Evolutionary conservation across 2,888 invertebrate genomes (phyloP).

Genomic region (Therioaphis trifolii): DNA sequence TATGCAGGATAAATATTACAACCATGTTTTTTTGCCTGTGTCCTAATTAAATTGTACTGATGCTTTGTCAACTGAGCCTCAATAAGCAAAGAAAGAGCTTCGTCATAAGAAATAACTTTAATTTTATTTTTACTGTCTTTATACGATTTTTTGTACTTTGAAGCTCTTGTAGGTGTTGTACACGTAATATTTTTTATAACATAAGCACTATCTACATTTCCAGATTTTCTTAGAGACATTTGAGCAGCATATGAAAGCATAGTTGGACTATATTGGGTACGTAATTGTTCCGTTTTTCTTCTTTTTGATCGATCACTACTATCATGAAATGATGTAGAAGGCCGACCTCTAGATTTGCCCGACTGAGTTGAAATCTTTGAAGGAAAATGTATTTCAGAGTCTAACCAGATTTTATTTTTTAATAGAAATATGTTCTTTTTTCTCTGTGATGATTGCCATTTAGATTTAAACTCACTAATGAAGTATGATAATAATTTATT

Average conservation of each 20-base stretch:
- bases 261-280: conserved; percentile 16
- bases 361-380: conserved; percentile 13
- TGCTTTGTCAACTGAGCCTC: background rate
- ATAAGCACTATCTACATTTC: conserved; percentile 11
- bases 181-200: background rate
- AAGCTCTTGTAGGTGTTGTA: conserved; percentile 20
- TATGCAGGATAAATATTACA: background rate
- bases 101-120: conserved; percentile 4
- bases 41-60: conserved; percentile 18
- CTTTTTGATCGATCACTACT: conserved; percentile 5
- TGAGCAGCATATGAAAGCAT: conserved; percentile 13
- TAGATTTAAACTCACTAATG: conserved; percentile 1
- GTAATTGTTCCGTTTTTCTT: conserved; percentile 10
- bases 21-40: conserved; percentile 16
- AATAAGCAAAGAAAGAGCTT: background rate
- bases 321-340: background rate
- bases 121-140: conserved; percentile 22
- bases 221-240: conserved; percentile 16
- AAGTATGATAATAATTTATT: conserved; percentile 9
- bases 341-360: conserved; percentile 12
- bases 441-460: conserved; percentile 2
- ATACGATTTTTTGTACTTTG: conserved; percentile 12
- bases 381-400: conserved; percentile 10
- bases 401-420: background rate
- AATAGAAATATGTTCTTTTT: background rate